Base-by-base conservation (phyloP, 2,797 vertebrate species). In the Microctenopoma lineatum region DNA sequence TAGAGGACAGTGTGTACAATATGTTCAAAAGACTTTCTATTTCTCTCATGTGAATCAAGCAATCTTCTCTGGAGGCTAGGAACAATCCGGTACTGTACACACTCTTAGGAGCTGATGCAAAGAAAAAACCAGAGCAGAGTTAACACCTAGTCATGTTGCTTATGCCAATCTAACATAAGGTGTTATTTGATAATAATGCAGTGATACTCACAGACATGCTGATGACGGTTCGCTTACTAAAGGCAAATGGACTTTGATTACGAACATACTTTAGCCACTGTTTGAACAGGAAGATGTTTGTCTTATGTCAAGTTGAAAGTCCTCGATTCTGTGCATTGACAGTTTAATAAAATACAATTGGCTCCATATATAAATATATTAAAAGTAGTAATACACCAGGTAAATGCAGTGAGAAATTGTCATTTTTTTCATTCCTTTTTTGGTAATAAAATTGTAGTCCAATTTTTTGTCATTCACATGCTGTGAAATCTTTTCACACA, bases 141-240 rank as follows among this genome's bases (percentile, higher is more conserved):
- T 26, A 46, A 52, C 13, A 0, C 42, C 1, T n/a, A 32, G 1
- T 4, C 26, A 34, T 32, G 4, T 8, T 10, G 18, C 8, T 27
- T 16, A 8, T 13, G 46, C 3, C 7, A n/a, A 25, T 29, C 41
- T 0, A 1, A 14, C 5, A 10, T 15, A 4, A 57, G 34, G 6
- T 10, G 27, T 1, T 16, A 5, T 29, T 54, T 14, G 16, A 27
- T 38, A 67, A 16, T 2, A 12, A 48, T 4, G 13, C 1, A 4
- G 4, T 45, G 11, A 14, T 81, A 88, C 89, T 91, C 59, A 92
- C 87, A 58, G 73, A 59, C 65, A 78, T 75, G 69, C 39, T 73
- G 70, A 4, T 21, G 46, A 11, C 18, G 13, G 36, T 29, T 18
- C 42, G 36, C 29, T 80, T 39, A 26, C 39, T 32, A 27, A 16